These are phyloP conservation scores for Drosophila takahashii DNA, from an alignment of 1,140 invertebrate genomes.

Conservation along the genomic window DNA sequence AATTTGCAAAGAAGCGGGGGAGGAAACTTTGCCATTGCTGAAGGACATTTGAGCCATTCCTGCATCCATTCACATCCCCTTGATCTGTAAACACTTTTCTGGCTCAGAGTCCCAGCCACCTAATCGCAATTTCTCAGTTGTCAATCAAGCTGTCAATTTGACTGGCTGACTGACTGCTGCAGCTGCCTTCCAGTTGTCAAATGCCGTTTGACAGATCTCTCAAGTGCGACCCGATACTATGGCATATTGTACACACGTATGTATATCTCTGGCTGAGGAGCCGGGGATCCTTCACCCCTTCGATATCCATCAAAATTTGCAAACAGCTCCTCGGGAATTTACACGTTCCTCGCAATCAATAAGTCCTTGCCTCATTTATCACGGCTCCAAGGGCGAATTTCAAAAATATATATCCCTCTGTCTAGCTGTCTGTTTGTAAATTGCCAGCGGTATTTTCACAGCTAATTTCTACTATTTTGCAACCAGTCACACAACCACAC, in stretches of 20 bases:
- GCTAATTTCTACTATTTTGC: slow-evolving; percentile 49
- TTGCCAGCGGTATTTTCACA: slow-evolving; percentile 40
- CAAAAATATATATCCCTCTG: slow-evolving; percentile 12
- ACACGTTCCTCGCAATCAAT: slow-evolving; percentile 48
- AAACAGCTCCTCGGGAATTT: slow-evolving; percentile 23
- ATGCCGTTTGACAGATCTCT: slow-evolving; percentile 68
- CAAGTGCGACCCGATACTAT: slow-evolving; percentile 38
- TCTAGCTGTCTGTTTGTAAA: slow-evolving; percentile 28
- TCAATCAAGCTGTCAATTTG: slow-evolving; percentile 82
- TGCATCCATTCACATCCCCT: slow-evolving; percentile 1
- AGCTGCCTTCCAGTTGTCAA: slow-evolving; percentile 67
- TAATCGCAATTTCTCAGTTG: slow-evolving; percentile 74
- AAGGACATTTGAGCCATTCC: slow-evolving; percentile 44
- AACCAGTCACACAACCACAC: slow-evolving; percentile 22
- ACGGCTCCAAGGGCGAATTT: slow-evolving; percentile 14
- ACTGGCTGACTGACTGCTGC: slow-evolving; percentile 52
- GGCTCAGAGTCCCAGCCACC: slow-evolving; percentile 7
- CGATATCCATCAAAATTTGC: slow-evolving; percentile 68
- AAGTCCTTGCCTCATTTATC: slow-evolving; percentile 60
- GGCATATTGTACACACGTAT: background rate
- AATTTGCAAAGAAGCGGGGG: slow-evolving; percentile 50
- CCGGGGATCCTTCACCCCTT: slow-evolving; percentile 37
- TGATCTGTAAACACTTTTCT: slow-evolving; percentile 39
- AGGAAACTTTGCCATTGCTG: slow-evolving; percentile 54
- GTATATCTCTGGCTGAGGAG: background rate